Base-by-base conservation (phyloP, 1,140 invertebrate genomes). In the Cherax destructor region DNA sequence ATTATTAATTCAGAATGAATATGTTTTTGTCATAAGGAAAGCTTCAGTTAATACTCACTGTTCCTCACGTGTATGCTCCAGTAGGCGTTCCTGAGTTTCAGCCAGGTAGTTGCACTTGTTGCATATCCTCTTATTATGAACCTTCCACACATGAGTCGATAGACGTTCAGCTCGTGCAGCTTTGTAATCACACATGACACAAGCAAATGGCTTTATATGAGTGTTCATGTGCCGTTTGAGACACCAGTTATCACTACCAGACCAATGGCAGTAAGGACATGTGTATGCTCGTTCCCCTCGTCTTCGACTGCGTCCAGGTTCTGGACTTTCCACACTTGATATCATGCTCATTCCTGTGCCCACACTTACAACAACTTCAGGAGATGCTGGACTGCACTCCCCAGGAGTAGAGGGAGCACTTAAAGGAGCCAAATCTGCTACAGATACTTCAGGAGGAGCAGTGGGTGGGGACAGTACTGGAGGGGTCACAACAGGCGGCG, bases 181-280 rank as follows among this genome's bases (percentile, higher is more conserved):
- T 95, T 98, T 98, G 94, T 98, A 98, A 93, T 98, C 97, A 94
- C 98, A 98, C 18, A 98, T 95, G 78, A 96, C 96, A 94, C 98
- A 98, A 16, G 97, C 96, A 94, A 97, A 98, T 24, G 98, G 98
- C 94, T 98, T 98, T 93, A 98, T 96, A 94, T 98, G 98, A 24
- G 98, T 98, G 95, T 98, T 98, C 83, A 98, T 95, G 94, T 98
- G 98, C 11, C 98, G 95, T 94, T 98, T 98, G 83, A 98, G 95
- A 93, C 97, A 98, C 98, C 98, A 98, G 94, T 98, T 98, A 94
- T 98, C 98, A n/a, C 97, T 97, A 0, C 98, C 98, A 24, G 97
- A 97, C 97, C 97, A 98, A 4, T 97, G 96, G 94, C 98, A 98
- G 94, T 98, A 98, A 93, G 97, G 97, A 94, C 97, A 98, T 79